Evolutionary conservation across 2,797 vertebrate species (phyloP), one percentile per base, ranked within the genome.

Genomic region (Myotis planiceps): DNA sequence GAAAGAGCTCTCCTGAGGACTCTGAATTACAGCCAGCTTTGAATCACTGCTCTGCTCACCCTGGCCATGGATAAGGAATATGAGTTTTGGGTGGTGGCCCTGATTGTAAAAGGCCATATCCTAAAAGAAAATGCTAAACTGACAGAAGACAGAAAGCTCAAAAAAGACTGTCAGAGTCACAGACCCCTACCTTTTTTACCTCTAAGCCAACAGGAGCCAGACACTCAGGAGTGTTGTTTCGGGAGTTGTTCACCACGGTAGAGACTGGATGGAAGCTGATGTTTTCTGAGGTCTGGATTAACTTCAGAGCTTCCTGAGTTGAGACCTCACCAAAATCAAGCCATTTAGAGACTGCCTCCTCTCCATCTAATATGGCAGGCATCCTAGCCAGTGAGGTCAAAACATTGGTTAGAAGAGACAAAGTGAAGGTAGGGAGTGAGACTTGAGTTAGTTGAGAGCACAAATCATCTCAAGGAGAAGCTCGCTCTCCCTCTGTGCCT

Each of bases 351-450:
- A 99, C 98, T 76, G 99, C 99, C 19, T 99, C 99, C 0, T 99
- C 99, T 58, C 99, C 99, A 0, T 99, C 99, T 95, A 99, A 98
- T 94, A 99, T 98, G 3, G 99, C 99, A 65, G 99, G 99, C 99
- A 99, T 99, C 98, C 99, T 99, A 92, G 84, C 5, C 60, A 32
- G 76, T 2, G 29, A 27, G 29, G 21, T 2, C 23, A 53, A 68
- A 15, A 39, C 15, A 71, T 51, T 23, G 47, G 32, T 74, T 3
- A 13, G 65, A 58, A 83, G 63, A 63, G 16, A 3, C 0, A 25
- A 18, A 2, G 2, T 3, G 19, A 75, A 34, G 34, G 5, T 3
- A 58, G 7, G 10, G 29, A 87, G 45, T 78, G 7, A 86, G 14
- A 47, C 1, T 4, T 34, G 14, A 60, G 39, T 90, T 9, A 80